Percentiles rank a stretch among this genome's conserved stretches.
phyloP scores from a whole-genome alignment of 2,888 invertebrate genomes.

The Lepidonotus clava region DNA sequence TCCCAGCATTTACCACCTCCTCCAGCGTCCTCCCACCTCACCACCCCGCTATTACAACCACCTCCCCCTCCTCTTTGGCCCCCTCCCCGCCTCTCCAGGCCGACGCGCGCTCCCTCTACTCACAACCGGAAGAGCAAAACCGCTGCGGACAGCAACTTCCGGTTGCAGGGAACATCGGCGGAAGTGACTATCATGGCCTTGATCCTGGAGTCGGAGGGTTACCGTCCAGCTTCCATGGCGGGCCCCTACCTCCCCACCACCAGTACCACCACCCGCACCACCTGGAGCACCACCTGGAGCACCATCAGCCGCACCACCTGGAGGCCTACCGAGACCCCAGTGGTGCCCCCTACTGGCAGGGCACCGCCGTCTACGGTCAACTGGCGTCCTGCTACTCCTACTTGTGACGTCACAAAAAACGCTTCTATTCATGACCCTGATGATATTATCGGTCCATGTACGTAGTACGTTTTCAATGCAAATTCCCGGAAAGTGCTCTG shows the following conservation, averaged over 20 bases:
- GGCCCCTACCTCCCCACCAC: background rate
- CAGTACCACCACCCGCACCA: background rate
- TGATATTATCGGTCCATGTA: background rate
- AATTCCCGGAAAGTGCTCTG: too few relatives aligned
- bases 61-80: background rate
- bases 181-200: background rate
- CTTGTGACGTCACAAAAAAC: constrained; percentile 14
- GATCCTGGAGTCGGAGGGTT: too few relatives aligned
- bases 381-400: background rate
- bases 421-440: background rate
- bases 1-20: too few relatives aligned
- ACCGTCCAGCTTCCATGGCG: too few relatives aligned
- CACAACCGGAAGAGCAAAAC: background rate
- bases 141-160: background rate
- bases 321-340: background rate
- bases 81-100: background rate
- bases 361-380: constrained; percentile 2
- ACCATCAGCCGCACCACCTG: background rate
- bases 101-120: background rate
- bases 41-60: background rate
- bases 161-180: background rate
- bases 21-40: background rate
- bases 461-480: too few relatives aligned
- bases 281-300: background rate
- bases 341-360: background rate